These are phyloP conservation scores for Centrocercus urophasianus DNA, from an alignment of 2,113 vertebrate genomes.

Conservation along the genomic window DNA sequence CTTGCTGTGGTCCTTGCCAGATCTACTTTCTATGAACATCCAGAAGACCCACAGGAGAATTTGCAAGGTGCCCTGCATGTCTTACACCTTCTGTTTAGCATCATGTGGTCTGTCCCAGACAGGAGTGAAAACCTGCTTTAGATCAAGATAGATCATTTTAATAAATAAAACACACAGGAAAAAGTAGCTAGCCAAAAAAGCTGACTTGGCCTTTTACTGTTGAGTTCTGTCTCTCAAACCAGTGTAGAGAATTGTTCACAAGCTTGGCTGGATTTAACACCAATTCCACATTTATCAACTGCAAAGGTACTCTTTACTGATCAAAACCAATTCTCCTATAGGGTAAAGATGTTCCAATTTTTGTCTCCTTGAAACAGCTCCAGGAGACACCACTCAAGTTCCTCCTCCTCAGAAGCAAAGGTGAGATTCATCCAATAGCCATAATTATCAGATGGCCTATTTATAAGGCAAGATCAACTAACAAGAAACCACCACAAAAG, in stretches of 20 bases:
- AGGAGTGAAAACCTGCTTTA: neutral
- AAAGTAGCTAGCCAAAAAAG: neutral
- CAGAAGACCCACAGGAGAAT: neutral
- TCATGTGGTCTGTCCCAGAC: neutral
- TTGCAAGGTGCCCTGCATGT: fast-evolving
- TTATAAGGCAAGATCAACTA: neutral
- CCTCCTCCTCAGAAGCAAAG: neutral
- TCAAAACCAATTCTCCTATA: neutral
- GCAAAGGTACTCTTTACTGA: neutral
- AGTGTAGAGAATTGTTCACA: neutral
- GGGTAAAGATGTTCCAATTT: neutral
- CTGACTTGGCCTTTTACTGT: neutral
- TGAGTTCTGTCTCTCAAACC: neutral
- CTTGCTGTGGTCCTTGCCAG: neutral
- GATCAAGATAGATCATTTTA: neutral
- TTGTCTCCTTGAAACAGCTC: constrained; percentile 22
- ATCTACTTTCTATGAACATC: neutral
- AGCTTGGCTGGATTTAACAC: neutral
- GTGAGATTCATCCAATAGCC: neutral
- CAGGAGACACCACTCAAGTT: neutral
- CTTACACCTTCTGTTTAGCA: neutral
- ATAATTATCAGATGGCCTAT: neutral
- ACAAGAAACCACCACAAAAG: neutral
- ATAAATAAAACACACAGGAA: neutral
- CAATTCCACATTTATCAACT: neutral